Evolutionary conservation across 2,113 vertebrate genomes (phyloP).

Genomic region (Spermophilus dauricus): DNA sequence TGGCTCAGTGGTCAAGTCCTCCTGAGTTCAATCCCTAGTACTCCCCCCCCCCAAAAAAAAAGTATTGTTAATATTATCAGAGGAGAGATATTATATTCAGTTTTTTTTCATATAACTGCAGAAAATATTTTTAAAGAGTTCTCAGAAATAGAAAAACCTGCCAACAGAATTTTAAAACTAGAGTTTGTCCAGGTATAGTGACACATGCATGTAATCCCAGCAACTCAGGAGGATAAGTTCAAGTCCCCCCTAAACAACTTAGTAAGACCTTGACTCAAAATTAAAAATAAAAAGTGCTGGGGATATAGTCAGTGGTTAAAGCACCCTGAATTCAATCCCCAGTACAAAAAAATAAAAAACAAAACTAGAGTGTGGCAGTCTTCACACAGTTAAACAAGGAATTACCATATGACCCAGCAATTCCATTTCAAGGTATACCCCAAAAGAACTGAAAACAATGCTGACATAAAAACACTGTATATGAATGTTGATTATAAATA

Average conservation of each 20-base stretch:
- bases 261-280: no score
- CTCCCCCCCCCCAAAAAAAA: no score
- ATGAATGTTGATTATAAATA: not conserved
- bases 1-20: no score
- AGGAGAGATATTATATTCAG: not conserved
- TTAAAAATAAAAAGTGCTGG: no score
- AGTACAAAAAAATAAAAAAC: no score
- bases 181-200: not conserved
- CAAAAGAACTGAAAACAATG: not conserved
- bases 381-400: conserved; percentile 35
- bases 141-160: conserved; percentile 8
- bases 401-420: not conserved
- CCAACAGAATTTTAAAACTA: conserved; percentile 6
- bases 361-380: conserved; percentile 35
- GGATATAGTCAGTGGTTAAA: no score
- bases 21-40: not conserved
- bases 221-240: no score
- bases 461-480: not conserved
- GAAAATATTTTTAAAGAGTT: not conserved
- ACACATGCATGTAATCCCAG: no score
- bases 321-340: no score
- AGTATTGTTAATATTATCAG: not conserved
- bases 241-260: no score
- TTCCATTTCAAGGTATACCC: not conserved
- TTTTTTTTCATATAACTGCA: conserved; percentile 46